Evolutionary conservation across 2,888 invertebrate species (phyloP).

Genomic region (Polietes domitor): DNA sequence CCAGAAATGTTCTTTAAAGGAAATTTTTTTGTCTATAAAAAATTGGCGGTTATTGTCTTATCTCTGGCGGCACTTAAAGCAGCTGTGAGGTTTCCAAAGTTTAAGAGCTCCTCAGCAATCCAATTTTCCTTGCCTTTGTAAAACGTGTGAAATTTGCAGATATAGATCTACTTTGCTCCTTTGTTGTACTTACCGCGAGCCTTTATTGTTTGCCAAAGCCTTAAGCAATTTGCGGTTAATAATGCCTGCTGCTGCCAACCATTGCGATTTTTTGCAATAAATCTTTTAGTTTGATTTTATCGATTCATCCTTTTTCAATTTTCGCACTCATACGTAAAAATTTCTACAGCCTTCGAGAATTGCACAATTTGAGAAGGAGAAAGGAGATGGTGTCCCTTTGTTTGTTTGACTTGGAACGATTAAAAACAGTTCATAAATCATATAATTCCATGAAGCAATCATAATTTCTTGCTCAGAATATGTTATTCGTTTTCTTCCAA

Average conservation of each 20-base stretch:
- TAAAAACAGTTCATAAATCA: not conserved
- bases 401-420: not conserved
- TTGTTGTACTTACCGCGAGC: too few species aligned
- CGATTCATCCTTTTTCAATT: not conserved
- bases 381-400: not conserved
- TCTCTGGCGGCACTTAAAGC: too few species aligned
- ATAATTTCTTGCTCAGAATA: not conserved
- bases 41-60: too few species aligned
- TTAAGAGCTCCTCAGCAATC: too few species aligned
- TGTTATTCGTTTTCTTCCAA: not conserved
- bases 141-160: too few species aligned
- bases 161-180: too few species aligned
- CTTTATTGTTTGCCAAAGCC: conserved; percentile 37
- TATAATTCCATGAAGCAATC: not conserved
- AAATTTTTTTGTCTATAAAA: too few species aligned
- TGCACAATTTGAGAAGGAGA: not conserved
- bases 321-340: not conserved
- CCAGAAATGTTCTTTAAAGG: too few species aligned
- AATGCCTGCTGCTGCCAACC: conserved; percentile 6
- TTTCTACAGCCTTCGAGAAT: not conserved
- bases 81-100: too few species aligned
- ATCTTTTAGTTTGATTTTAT: conserved; percentile 9
- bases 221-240: conserved; percentile 50
- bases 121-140: not conserved
- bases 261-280: conserved; percentile 39